Percentiles rank a stretch among this genome's conserved stretches.
These are phyloP conservation scores for Malthinus flaveolus DNA, from an alignment of 2,888 invertebrate species.

Conservation along the genomic window DNA sequence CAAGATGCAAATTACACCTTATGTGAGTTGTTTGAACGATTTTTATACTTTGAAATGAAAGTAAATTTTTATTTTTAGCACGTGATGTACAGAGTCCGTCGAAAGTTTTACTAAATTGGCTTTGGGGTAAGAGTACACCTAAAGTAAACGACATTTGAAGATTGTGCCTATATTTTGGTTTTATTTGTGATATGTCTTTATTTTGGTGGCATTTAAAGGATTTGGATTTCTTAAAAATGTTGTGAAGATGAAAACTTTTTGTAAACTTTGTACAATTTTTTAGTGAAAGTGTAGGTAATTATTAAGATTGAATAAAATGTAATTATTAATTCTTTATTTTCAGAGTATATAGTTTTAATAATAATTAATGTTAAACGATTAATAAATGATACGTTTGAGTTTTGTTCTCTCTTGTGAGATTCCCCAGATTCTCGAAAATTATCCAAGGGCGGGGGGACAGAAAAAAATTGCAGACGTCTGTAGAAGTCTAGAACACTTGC, in stretches of 20 bases:
- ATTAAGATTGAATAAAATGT: constrained; percentile 4
- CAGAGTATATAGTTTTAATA: constrained; percentile 3
- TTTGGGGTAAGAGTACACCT: constrained; percentile 76
- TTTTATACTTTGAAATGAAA: no score
- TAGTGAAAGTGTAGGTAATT: constrained; percentile 5
- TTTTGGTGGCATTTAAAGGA: constrained; percentile 9
- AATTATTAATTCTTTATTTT: constrained; percentile 1
- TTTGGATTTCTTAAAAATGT: neutral
- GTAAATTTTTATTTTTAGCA: constrained; percentile 59
- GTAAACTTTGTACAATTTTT: constrained; percentile 25
- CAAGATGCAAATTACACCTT: constrained; percentile 69
- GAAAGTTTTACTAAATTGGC: constrained; percentile 78
- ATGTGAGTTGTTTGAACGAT: constrained; percentile 60
- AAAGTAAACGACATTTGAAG: constrained; percentile 46
- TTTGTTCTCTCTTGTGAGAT: no score
- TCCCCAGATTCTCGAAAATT: no score
- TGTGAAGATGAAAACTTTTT: constrained; percentile 14
- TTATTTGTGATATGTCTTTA: constrained; percentile 8
- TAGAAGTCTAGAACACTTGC: no score
- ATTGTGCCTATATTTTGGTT: constrained; percentile 7
- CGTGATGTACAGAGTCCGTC: constrained; percentile 80
- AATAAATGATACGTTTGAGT: no score
- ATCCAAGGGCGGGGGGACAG: no score
- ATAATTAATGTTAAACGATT: neutral
- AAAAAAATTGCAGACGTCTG: no score